Evolutionary conservation across 2,797 vertebrate genomes (phyloP).

Genomic region (Dryobates pubescens): DNA sequence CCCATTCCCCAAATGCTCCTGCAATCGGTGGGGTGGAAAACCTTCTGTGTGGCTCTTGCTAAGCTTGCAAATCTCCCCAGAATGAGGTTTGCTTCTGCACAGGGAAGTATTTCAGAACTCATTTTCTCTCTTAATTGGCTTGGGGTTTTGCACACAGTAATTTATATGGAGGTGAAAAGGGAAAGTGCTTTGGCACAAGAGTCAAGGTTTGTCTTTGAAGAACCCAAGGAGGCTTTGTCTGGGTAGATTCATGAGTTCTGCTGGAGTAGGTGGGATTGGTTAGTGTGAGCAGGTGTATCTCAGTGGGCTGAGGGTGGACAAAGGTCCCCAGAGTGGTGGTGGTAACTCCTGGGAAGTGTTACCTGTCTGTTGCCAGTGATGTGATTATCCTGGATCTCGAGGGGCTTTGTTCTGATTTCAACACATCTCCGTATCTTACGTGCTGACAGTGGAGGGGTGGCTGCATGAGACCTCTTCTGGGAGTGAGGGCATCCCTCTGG

Average conservation of each 20-base stretch:
- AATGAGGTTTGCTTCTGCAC: not conserved
- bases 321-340: not conserved
- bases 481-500: not conserved
- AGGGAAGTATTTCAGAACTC: slow-evolving; percentile 29
- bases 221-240: not conserved
- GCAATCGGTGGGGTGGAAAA: slow-evolving; percentile 38
- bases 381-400: fast-evolving
- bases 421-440: too few species aligned
- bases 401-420: not conserved
- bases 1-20: not conserved
- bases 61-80: not conserved
- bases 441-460: not conserved
- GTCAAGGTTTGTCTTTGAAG: slow-evolving; percentile 21
- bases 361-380: not conserved
- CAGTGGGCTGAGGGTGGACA: not conserved
- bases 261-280: not conserved
- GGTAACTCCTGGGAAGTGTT: not conserved
- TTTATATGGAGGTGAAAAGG: not conserved
- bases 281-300: not conserved
- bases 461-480: not conserved
- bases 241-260: not conserved
- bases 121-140: not conserved
- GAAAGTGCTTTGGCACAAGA: slow-evolving; percentile 3
- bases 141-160: not conserved
- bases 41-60: slow-evolving; percentile 43